Evolutionary conservation across 2,797 vertebrate genomes (phyloP).

Genomic region (Coracias cyanogaster): DNA sequence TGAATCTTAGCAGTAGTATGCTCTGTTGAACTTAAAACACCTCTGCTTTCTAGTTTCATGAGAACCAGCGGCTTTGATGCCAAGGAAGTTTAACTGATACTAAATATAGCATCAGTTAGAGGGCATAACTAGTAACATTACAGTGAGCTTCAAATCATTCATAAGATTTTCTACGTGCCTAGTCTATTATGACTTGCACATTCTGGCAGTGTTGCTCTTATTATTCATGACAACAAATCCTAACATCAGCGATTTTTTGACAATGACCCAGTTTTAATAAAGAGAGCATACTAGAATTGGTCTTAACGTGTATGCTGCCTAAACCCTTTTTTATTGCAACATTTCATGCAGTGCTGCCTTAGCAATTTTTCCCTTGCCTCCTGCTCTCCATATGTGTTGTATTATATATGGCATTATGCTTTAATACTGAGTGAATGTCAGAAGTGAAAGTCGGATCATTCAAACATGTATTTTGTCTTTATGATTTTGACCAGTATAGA

Average conservation of each 20-base stretch:
- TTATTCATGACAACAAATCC: slow-evolving; percentile 57
- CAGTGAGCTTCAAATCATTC: slow-evolving; percentile 58
- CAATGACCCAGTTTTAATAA: slow-evolving; percentile 45
- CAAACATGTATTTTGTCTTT: not conserved
- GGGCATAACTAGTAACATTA: slow-evolving; percentile 59
- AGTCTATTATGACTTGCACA: slow-evolving; percentile 56
- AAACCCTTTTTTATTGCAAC: slow-evolving; percentile 1
- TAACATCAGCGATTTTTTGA: slow-evolving; percentile 53
- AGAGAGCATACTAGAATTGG: not conserved
- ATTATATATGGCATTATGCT: not conserved
- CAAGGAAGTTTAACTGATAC: slow-evolving; percentile 38
- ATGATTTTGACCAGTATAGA: not conserved
- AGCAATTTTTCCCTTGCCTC: not conserved
- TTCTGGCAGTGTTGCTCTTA: slow-evolving; percentile 42
- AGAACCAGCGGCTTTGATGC: slow-evolving; percentile 47
- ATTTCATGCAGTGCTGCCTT: not conserved
- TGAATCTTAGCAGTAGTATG: not conserved
- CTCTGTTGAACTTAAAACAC: slow-evolving; percentile 69
- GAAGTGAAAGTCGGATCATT: not conserved
- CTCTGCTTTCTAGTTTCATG: slow-evolving; percentile 61
- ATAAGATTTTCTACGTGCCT: slow-evolving; percentile 47
- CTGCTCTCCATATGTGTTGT: not conserved
- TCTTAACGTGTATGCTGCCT: not conserved
- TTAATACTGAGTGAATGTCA: not conserved
- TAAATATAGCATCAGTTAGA: slow-evolving; percentile 72